Base-by-base conservation (phyloP, 2,888 invertebrate genomes). In the Melipona bicolor region DNA sequence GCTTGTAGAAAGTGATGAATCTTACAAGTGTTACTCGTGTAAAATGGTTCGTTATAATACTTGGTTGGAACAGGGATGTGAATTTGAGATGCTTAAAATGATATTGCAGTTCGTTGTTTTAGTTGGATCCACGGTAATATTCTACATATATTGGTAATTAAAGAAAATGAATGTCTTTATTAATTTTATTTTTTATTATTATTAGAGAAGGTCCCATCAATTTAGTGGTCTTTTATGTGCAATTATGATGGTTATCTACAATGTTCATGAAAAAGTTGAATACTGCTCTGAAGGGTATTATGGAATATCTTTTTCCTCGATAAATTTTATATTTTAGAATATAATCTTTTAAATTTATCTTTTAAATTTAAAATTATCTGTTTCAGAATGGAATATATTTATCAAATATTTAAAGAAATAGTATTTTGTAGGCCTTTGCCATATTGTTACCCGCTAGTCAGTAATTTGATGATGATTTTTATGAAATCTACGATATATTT, bases 131-230 rank as follows among this genome's bases (percentile, higher is more conserved):
- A 92, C 94, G 84, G 94, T 94, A 90, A 86, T 91, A 21, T 52
- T 21, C 1, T 59, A 13, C 27, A 76, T 75, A 19, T 54, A 19
- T 64, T 73, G n/a, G 15, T 9, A n/a, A 49, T 32, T 67, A 68
- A 43, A 17, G 3, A n/a, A 36, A 11, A 24, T 27, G 1, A 52
- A 54, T n/a, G 5, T 52, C n/a, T 56, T 68, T 68, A 11, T 27
- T 32, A 36, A 54, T 27, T 61, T 61, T 43, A 21, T 54, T 54
- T 80, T 71, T 84, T 50, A 32, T 77, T 83, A 36, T 67, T 90
- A 91, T 50, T 79, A 94, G 94, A 94, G 94, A 87, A 92, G 94
- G 84, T 90, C 94, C 15, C 93, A 94, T 89, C 94, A 94, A 78
- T 94, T 94, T 76, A 92, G 92, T 76, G 94, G 94, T 19, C 86